Conservation (phyloP, 2,113 vertebrate species). For the Mionectes macconnelli region DNA sequence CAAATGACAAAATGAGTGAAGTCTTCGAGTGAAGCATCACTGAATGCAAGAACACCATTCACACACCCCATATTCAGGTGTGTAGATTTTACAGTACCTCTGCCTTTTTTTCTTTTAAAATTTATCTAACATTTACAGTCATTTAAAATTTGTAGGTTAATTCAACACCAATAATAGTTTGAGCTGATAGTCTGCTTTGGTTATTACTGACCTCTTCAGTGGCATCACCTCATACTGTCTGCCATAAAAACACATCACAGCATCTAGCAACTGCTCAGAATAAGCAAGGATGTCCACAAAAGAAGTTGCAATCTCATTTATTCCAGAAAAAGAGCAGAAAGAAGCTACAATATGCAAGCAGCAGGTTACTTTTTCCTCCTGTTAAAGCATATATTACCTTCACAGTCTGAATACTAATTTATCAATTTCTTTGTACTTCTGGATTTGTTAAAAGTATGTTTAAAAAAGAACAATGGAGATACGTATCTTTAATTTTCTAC, state of each 20-base stretch:
- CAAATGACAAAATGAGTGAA: background rate
- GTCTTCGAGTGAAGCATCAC: background rate
- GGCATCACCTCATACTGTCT: background rate
- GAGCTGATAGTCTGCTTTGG: background rate
- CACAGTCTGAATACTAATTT: slow-evolving; percentile 15
- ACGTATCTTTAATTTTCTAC: slow-evolving; percentile 74
- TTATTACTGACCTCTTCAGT: background rate
- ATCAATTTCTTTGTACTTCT: slow-evolving; percentile 16
- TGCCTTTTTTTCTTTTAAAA: background rate
- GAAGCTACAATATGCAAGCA: background rate
- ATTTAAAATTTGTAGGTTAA: background rate
- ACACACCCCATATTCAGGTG: background rate
- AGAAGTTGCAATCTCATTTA: background rate
- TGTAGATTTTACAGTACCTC: background rate
- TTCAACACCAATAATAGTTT: background rate
- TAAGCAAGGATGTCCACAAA: background rate
- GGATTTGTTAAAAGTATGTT: slow-evolving; percentile 56
- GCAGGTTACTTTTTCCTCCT: background rate
- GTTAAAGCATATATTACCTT: slow-evolving; percentile 10
- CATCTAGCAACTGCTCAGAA: background rate
- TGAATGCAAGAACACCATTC: background rate
- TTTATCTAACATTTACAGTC: background rate
- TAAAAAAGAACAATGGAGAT: slow-evolving; percentile 65
- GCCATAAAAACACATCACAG: background rate
- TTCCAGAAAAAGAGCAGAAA: background rate